These are phyloP conservation scores for Linnaemya vulpina DNA, from an alignment of 2,888 invertebrate species.

Conservation along the genomic window DNA sequence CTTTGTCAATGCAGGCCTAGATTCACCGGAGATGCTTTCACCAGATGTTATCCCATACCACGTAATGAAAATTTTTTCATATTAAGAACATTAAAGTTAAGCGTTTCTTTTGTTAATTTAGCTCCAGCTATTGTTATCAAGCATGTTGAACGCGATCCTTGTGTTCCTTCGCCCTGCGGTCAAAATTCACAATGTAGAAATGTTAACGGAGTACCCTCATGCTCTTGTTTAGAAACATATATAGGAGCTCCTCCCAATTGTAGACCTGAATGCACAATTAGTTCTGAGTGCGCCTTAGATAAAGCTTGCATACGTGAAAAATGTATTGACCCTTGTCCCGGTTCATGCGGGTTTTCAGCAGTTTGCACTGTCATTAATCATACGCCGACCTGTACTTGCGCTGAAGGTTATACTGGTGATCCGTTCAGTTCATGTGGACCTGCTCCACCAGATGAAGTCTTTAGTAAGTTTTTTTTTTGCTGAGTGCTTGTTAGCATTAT, in stretches of 20 bases:
- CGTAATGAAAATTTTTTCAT: constrained; percentile 77
- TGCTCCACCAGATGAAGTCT: constrained; percentile 76
- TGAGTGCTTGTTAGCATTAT: background rate
- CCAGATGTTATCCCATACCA: constrained; percentile 85
- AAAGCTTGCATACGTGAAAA: constrained; percentile 88
- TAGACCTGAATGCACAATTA: constrained; percentile 88
- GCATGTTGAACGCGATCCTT: constrained; percentile 84
- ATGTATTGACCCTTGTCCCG: constrained; percentile 88
- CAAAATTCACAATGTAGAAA: constrained; percentile 86
- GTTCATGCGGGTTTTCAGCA: constrained; percentile 87
- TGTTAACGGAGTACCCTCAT: constrained; percentile 85
- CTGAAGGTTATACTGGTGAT: constrained; percentile 85
- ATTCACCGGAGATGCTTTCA: constrained; percentile 90
- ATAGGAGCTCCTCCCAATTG: constrained; percentile 88
- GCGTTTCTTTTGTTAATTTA: constrained; percentile 60
- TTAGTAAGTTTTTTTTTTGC: constrained; percentile 75
- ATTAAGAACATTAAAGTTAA: background rate
- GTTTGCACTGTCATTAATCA: constrained; percentile 87
- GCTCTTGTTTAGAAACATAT: constrained; percentile 86
- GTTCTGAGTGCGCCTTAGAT: constrained; percentile 87
- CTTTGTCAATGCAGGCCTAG: constrained; percentile 89
- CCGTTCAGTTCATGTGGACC: constrained; percentile 84
- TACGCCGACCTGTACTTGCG: constrained; percentile 87
- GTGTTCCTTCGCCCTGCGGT: constrained; percentile 87
- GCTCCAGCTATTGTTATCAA: constrained; percentile 76